Evolutionary conservation across 2,888 invertebrate genomes (phyloP).

Genomic region (Zonitis immaculata): DNA sequence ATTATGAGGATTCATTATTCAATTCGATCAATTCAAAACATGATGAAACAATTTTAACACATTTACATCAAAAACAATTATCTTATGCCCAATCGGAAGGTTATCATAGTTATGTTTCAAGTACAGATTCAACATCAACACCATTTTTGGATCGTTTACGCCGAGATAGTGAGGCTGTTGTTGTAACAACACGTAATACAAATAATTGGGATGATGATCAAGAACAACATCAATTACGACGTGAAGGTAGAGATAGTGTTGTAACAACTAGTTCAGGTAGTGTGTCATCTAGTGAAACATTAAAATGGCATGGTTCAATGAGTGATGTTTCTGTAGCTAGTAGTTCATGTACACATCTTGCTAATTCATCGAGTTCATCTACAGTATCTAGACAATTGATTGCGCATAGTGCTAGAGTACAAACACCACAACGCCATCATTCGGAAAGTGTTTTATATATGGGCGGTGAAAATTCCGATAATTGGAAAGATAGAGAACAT

Average conservation of each 20-base stretch:
- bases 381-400: conserved; percentile 55
- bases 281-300: conserved; percentile 69
- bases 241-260: conserved; percentile 58
- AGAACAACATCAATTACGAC: conserved; percentile 25
- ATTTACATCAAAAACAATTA: conserved; percentile 65
- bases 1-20: conserved; percentile 52
- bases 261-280: conserved; percentile 59
- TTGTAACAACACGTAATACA: conserved; percentile 26
- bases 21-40: conserved; percentile 37
- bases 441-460: conserved; percentile 72
- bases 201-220: conserved; percentile 47
- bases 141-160: conserved; percentile 71
- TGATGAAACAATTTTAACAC: conserved; percentile 49
- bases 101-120: conserved; percentile 75
- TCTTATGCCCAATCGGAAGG: conserved; percentile 77
- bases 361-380: conserved; percentile 43
- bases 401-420: conserved; percentile 71
- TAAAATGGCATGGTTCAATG: conserved; percentile 75
- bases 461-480: conserved; percentile 46
- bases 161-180: conserved; percentile 57
- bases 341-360: conserved; percentile 51
- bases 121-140: conserved; percentile 70
- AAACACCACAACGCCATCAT: conserved; percentile 71
- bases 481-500: conserved; percentile 44
- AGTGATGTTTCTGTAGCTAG: conserved; percentile 66